phyloP scores from a whole-genome alignment of 37 sponge, comb jelly and placozoan species.

The Halichondria panicea region DNA sequence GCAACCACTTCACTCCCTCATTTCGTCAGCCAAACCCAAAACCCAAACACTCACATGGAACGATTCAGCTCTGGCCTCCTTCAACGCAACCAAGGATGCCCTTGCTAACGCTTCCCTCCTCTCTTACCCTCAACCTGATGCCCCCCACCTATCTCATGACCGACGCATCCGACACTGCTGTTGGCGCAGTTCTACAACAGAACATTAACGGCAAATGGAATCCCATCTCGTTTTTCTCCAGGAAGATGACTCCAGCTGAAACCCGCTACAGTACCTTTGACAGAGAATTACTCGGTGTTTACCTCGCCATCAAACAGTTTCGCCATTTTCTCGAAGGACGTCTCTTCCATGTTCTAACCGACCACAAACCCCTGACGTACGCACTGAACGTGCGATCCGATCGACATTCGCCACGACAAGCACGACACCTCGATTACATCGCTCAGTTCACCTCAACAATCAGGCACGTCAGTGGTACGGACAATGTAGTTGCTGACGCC shows the following conservation, averaged over 20 bases:
- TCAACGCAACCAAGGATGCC: slow-evolving; percentile 32
- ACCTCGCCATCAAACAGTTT: slow-evolving; percentile 61
- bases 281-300: slow-evolving; percentile 58
- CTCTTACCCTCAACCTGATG: slow-evolving; percentile 37
- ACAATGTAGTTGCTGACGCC: slow-evolving; percentile 67
- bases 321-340: slow-evolving; percentile 63
- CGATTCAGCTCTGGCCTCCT: slow-evolving; percentile 5
- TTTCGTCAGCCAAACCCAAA: neutral
- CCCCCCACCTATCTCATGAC: slow-evolving; percentile 57
- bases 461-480: slow-evolving; percentile 40
- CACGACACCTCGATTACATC: slow-evolving; percentile 56
- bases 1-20: slow-evolving; percentile 35
- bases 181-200: slow-evolving; percentile 67
- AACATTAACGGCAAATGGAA: slow-evolving; percentile 32
- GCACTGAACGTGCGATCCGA: slow-evolving; percentile 26
- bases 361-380: slow-evolving; percentile 65
- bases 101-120: slow-evolving; percentile 39
- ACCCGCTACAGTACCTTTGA: slow-evolving; percentile 71
- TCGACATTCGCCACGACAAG: slow-evolving; percentile 54
- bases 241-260: slow-evolving; percentile 48
- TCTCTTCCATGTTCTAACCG: slow-evolving; percentile 46
- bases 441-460: slow-evolving; percentile 66
- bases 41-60: slow-evolving; percentile 22
- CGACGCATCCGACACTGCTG: slow-evolving; percentile 59
- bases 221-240: slow-evolving; percentile 64